Evolutionary conservation across 2,888 invertebrate genomes (phyloP).

Genomic region (Orchesellides sinensis): DNA sequence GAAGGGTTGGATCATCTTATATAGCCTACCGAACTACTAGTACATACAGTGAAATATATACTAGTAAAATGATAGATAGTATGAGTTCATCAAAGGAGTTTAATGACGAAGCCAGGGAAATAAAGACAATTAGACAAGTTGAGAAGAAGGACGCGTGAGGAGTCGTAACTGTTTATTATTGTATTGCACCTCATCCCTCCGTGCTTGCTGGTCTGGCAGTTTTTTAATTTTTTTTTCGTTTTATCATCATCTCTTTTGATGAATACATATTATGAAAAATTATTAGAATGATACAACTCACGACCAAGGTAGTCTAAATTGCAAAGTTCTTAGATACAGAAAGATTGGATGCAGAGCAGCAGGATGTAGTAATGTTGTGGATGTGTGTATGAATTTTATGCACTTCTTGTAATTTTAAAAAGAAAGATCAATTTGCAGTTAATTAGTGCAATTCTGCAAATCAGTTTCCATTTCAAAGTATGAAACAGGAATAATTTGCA

Average conservation of each 20-base stretch:
- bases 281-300: constrained; percentile 23
- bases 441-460: constrained; percentile 63
- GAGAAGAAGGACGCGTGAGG: constrained; percentile 61
- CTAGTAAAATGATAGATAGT: constrained; percentile 41
- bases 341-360: background rate
- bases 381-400: background rate
- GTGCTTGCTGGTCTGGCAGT: constrained; percentile 19
- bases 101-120: constrained; percentile 55
- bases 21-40: background rate
- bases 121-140: constrained; percentile 60
- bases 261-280: constrained; percentile 33
- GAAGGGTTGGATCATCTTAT: too few species aligned
- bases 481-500: constrained; percentile 38
- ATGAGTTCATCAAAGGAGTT: constrained; percentile 56
- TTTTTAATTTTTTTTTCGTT: constrained; percentile 60
- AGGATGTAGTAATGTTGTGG: background rate
- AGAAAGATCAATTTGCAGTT: constrained; percentile 62
- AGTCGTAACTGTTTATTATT: constrained; percentile 30
- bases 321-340: background rate
- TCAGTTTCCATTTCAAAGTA: constrained; percentile 45
- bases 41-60: background rate
- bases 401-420: constrained; percentile 5
- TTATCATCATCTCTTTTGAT: constrained; percentile 38
- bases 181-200: constrained; percentile 29
- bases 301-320: too few species aligned